phyloP scores from a whole-genome alignment of 2,797 vertebrate genomes.

The Phalanger gymnotis region DNA sequence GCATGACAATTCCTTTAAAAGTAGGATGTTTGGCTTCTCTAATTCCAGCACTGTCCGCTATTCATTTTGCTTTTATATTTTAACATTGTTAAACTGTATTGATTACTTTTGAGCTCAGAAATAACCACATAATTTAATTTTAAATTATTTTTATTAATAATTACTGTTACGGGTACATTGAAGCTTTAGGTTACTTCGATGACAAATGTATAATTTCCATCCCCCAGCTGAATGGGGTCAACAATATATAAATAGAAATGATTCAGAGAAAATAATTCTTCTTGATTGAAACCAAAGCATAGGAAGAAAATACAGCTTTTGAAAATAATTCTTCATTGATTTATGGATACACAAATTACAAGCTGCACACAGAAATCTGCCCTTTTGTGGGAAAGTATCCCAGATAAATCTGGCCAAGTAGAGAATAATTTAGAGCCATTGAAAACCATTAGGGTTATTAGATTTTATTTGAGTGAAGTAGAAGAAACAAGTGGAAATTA shows the following conservation, averaged over 20 bases:
- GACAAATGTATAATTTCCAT: neutral
- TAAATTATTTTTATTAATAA: conserved; percentile 26
- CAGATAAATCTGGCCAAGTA: neutral
- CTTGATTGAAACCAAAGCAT: neutral
- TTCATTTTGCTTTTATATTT: neutral
- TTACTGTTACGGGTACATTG: neutral
- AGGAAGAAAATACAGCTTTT: neutral
- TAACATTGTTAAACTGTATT: neutral
- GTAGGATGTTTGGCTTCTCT: neutral
- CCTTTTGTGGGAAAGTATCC: neutral
- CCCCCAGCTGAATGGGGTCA: neutral
- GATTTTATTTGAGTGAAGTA: neutral
- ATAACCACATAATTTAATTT: neutral
- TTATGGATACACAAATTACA: neutral
- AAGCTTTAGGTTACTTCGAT: neutral
- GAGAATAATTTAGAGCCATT: neutral
- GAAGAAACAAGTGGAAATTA: neutral
- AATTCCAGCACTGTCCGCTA: neutral
- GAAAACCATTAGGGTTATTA: neutral
- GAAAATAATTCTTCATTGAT: neutral
- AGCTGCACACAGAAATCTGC: neutral
- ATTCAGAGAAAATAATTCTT: neutral
- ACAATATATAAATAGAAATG: neutral
- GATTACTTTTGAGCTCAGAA: neutral
- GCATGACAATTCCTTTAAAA: neutral